Base-by-base conservation (phyloP, 92 coral and sea anemone genomes). In the Porites cylindrica region DNA sequence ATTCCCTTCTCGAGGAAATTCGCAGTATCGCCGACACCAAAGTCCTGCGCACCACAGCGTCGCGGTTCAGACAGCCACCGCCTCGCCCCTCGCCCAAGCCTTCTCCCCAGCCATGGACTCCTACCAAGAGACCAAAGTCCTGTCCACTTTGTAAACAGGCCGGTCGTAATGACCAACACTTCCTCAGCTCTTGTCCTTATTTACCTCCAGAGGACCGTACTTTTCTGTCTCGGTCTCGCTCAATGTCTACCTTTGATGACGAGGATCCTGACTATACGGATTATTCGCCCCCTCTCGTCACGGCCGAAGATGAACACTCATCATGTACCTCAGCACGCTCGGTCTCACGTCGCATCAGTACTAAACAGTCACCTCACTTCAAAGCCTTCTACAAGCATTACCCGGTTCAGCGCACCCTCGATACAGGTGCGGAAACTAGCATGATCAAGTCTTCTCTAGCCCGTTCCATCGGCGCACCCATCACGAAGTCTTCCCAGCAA, bases 81-180 rank as follows among this genome's bases (percentile, higher is more conserved):
- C 80, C 63, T 64, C 23, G 80, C 8, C 80, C 63, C 10, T 43
- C 80, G 56, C 80, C 21, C 21, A 59, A 76, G 52, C 38, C 43
- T 12, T 24, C 83, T 61, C 83, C 69, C n/a, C 58, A 78, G 53
- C 83, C 83, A 78, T 61, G 70, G 19, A 16, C 75, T 51, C 77
- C 66, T 68, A 81, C 13, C 76, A 71, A 24, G 26, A 24, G 26
- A 24, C 26, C 26, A 24, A 24, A 24, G 26, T 24, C 26, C 26
- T 24, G 26, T 43, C 77, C 85, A 71, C 56, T 56, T 23, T 82
- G 86, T 74, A 50, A 47, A 50, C 87, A 90, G 53, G 93, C 88
- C 6, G 85, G 86, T 7, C 70, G 92, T 20, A 21, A 64, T 47
- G 86, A 77, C 84, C 86, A 12, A 18, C 82, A 72, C 70, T 72